phyloP scores from a whole-genome alignment of 2,797 vertebrate species.

The Erpetoichthys calabaricus region DNA sequence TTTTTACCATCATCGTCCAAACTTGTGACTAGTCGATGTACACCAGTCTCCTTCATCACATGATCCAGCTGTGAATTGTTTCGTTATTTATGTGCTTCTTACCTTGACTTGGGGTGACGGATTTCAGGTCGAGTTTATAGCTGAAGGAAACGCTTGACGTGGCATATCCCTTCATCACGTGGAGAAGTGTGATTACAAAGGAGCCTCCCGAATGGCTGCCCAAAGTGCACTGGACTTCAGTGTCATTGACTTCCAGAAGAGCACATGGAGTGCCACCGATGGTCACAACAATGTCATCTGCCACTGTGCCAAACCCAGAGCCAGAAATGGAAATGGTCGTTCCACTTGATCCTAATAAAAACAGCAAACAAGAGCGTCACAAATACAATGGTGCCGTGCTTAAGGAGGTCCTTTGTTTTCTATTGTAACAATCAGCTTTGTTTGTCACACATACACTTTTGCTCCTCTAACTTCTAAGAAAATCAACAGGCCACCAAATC shows the following conservation, averaged over 20 bases:
- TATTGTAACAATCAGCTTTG: no score
- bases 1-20: no score
- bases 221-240: constrained; percentile 34
- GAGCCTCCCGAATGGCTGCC: constrained; percentile 54
- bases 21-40: no score
- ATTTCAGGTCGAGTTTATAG: constrained; percentile 47
- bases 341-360: constrained; percentile 46
- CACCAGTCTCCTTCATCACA: no score
- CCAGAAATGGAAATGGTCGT: constrained; percentile 49
- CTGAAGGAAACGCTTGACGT: constrained; percentile 36
- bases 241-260: constrained; percentile 35
- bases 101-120: constrained; percentile 55
- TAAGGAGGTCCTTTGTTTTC: no score
- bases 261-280: constrained; percentile 39
- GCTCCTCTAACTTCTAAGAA: no score
- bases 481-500: no score
- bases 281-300: constrained; percentile 30
- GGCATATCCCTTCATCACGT: constrained; percentile 49
- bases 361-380: neutral
- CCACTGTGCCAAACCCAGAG: constrained; percentile 45
- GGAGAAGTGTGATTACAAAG: constrained; percentile 42
- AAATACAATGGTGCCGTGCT: neutral
- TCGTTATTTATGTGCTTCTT: neutral
- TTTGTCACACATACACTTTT: no score
- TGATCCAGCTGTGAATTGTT: no score